These are phyloP conservation scores for Nanorana parkeri DNA, from an alignment of 2,113 vertebrate genomes.

Conservation along the genomic window DNA sequence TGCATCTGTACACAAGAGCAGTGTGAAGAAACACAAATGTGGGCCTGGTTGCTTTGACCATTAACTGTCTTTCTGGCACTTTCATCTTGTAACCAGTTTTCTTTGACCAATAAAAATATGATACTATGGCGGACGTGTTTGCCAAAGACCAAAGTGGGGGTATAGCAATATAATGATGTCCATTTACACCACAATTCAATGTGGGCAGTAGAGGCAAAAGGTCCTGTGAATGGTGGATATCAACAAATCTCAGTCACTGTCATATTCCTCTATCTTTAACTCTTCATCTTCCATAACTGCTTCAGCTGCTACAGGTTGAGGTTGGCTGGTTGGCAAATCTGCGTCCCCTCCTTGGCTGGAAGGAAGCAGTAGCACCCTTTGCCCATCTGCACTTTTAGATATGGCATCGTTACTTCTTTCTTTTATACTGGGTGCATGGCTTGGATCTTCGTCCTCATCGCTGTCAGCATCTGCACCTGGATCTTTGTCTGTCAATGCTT, in stretches of 20 bases:
- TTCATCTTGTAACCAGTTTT: not conserved
- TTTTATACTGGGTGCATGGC: not conserved
- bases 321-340: constrained; percentile 82
- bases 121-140: not conserved
- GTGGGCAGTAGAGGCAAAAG: not conserved
- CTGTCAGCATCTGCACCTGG: constrained; percentile 71
- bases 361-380: constrained; percentile 39
- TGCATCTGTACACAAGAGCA: not conserved
- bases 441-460: constrained; percentile 65
- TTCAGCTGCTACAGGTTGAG: constrained; percentile 74
- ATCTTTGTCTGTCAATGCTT: constrained; percentile 86
- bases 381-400: not conserved
- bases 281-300: constrained; percentile 78
- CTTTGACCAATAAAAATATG: not conserved
- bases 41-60: not conserved
- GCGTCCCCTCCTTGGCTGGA: constrained; percentile 71
- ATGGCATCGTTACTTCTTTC: not conserved
- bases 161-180: not conserved
- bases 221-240: not conserved
- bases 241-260: constrained; percentile 74
- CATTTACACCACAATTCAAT: not conserved
- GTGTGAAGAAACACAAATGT: not conserved
- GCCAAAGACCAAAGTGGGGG: not conserved
- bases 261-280: constrained; percentile 84
- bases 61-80: not conserved